Evolutionary conservation across 2,888 invertebrate genomes (phyloP).

Genomic region (Maniola hyperantus): DNA sequence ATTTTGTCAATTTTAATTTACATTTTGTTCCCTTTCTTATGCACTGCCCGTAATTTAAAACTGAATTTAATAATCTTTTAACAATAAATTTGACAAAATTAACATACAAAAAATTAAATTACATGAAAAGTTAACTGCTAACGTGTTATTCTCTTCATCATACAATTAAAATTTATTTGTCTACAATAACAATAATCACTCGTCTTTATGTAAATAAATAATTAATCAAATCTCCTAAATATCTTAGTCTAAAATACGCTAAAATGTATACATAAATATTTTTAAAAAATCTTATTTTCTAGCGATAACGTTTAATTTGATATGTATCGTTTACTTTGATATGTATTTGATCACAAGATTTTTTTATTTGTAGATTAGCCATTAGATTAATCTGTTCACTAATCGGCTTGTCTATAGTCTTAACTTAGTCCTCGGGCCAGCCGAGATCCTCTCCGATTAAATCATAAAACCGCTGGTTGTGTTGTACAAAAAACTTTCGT

Average conservation of each 20-base stretch:
- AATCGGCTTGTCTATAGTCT: slow-evolving; percentile 1
- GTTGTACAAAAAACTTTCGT: slow-evolving; percentile 93
- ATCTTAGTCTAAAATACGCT: slow-evolving; percentile 60
- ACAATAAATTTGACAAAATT: slow-evolving; percentile 28
- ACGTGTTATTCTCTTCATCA: slow-evolving; percentile 39
- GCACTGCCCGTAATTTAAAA: slow-evolving; percentile 45
- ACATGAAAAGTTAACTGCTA: slow-evolving; percentile 38
- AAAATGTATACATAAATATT: slow-evolving; percentile 77
- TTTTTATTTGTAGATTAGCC: slow-evolving; percentile 36
- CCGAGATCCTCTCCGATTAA: slow-evolving; percentile 95
- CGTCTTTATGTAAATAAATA: slow-evolving; percentile 48
- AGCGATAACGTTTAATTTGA: slow-evolving; percentile 70
- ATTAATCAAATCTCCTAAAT: slow-evolving; percentile 50
- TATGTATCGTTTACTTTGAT: slow-evolving; percentile 63
- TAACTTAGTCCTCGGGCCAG: slow-evolving; percentile 92
- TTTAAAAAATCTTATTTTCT: slow-evolving; percentile 70
- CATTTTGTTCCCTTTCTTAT: slow-evolving; percentile 54
- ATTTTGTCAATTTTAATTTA: slow-evolving; percentile 41
- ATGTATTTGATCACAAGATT: slow-evolving; percentile 70
- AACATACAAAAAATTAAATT: slow-evolving; percentile 27
- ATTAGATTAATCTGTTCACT: slow-evolving; percentile 30
- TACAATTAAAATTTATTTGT: slow-evolving; percentile 38
- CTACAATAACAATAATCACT: slow-evolving; percentile 39
- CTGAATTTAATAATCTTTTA: slow-evolving; percentile 19
- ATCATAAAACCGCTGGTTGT: slow-evolving; percentile 96